Conservation (phyloP, 1,140 invertebrate genomes). For the Brachionus angularis region DNA sequence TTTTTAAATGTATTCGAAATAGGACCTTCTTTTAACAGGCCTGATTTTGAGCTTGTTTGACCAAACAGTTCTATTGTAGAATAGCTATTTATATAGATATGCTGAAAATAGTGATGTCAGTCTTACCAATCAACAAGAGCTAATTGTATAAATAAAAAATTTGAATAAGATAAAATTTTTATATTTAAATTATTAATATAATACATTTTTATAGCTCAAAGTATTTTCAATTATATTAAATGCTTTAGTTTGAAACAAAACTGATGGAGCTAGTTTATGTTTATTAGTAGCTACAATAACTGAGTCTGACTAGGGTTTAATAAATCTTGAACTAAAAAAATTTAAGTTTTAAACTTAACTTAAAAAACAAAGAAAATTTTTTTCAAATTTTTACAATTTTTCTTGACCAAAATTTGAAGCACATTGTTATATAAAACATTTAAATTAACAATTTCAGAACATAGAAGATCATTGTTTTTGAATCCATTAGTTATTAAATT, state of each 20-base stretch:
- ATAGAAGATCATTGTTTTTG: background rate
- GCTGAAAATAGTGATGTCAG: slow-evolving; percentile 22
- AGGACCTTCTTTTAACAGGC: slow-evolving; percentile 7
- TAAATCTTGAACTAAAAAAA: too few species aligned
- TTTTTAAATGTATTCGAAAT: slow-evolving; percentile 21
- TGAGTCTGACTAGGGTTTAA: too few species aligned
- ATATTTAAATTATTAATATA: too few species aligned
- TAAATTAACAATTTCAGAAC: slow-evolving; percentile 1
- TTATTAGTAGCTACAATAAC: slow-evolving; percentile 15
- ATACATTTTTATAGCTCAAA: slow-evolving; percentile 38
- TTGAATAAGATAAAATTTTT: background rate
- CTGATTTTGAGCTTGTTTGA: slow-evolving; percentile 1
- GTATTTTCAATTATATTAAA: slow-evolving; percentile 15
- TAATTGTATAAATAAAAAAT: too few species aligned
- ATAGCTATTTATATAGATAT: slow-evolving; percentile 34
- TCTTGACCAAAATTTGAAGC: background rate
- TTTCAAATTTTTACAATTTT: too few species aligned
- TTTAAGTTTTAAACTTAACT: too few species aligned
- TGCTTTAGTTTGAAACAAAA: slow-evolving; percentile 29
- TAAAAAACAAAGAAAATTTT: too few species aligned
- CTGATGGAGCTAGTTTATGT: slow-evolving; percentile 16
- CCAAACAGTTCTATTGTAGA: slow-evolving; percentile 21
- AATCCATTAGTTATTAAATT: slow-evolving; percentile 19
- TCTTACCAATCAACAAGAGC: slow-evolving; percentile 18
- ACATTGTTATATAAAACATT: slow-evolving; percentile 12